phyloP scores from a whole-genome alignment of 2,113 vertebrate genomes.

The Galemys pyrenaicus region DNA sequence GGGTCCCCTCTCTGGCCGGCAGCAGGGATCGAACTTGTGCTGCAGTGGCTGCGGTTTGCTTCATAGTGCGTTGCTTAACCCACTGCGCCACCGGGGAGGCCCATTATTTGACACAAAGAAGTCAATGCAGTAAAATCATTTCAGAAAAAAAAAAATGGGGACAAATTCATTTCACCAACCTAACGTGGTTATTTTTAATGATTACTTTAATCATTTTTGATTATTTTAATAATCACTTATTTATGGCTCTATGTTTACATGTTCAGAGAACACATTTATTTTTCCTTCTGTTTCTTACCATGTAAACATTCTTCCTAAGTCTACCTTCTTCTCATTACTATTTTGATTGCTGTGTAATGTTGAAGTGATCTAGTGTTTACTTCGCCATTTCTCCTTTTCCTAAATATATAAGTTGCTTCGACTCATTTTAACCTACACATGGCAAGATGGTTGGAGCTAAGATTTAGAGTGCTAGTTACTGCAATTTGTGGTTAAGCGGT shows the following conservation, averaged over 20 bases:
- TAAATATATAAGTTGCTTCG: neutral
- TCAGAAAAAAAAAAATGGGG: neutral
- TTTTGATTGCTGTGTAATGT: neutral
- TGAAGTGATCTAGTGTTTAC: slow-evolving; percentile 12
- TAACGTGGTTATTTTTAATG: neutral
- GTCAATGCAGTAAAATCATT: neutral
- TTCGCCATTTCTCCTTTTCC: neutral
- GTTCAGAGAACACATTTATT: neutral
- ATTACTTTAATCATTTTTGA: neutral
- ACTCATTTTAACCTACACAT: neutral
- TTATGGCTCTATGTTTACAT: neutral
- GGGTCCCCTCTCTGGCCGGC: too few species aligned
- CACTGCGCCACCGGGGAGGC: too few species aligned
- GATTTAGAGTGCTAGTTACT: slow-evolving; percentile 17
- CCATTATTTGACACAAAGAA: neutral
- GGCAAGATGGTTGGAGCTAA: neutral
- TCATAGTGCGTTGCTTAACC: too few species aligned
- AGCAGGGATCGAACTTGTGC: too few species aligned
- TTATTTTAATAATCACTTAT: neutral
- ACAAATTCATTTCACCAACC: neutral
- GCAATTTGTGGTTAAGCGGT: neutral
- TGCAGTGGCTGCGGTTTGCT: too few species aligned
- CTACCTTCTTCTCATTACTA: neutral
- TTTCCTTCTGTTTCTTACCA: slow-evolving; percentile 26
- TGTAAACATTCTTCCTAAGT: neutral